Conservation (phyloP, 2,888 invertebrate species). For the Melanostoma scalare region DNA sequence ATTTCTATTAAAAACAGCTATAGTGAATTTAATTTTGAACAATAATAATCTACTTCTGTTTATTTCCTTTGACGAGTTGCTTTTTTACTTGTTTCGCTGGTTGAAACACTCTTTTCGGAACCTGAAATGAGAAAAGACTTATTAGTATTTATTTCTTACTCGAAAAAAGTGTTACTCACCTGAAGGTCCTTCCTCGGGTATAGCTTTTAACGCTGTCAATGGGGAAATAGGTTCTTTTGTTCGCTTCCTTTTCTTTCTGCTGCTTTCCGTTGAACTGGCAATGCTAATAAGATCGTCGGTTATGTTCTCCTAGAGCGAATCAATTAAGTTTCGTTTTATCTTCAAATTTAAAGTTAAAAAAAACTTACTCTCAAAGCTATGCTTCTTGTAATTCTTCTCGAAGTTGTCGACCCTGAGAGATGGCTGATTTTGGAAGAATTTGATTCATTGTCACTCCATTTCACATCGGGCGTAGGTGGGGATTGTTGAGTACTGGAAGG, state of each 20-base stretch:
- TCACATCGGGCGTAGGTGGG: conserved; percentile 66
- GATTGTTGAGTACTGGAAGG: conserved; percentile 59
- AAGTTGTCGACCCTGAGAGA: conserved; percentile 66
- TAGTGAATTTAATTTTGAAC: conserved; percentile 18
- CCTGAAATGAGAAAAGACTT: conserved; percentile 5
- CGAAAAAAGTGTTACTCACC: conserved; percentile 39
- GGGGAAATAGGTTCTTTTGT: conserved; percentile 74
- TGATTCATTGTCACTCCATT: conserved; percentile 76
- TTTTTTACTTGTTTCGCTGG: conserved; percentile 40
- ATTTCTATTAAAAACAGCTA: conserved; percentile 19
- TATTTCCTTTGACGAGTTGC: conserved; percentile 50
- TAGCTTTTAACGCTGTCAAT: conserved; percentile 67
- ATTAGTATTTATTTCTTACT: neutral
- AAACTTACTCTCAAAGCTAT: conserved; percentile 73
- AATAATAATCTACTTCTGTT: neutral
- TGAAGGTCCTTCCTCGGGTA: conserved; percentile 74
- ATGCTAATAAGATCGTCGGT: conserved; percentile 74
- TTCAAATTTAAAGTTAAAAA: neutral
- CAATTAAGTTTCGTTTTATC: neutral
- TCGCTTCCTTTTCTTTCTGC: conserved; percentile 52
- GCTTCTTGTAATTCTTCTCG: conserved; percentile 74
- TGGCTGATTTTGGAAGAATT: conserved; percentile 74
- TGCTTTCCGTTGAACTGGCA: conserved; percentile 74
- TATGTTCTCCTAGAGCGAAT: conserved; percentile 69
- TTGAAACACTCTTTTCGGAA: conserved; percentile 38